phyloP scores from a whole-genome alignment of 2,113 vertebrate species.

The Mustela nigripes region DNA sequence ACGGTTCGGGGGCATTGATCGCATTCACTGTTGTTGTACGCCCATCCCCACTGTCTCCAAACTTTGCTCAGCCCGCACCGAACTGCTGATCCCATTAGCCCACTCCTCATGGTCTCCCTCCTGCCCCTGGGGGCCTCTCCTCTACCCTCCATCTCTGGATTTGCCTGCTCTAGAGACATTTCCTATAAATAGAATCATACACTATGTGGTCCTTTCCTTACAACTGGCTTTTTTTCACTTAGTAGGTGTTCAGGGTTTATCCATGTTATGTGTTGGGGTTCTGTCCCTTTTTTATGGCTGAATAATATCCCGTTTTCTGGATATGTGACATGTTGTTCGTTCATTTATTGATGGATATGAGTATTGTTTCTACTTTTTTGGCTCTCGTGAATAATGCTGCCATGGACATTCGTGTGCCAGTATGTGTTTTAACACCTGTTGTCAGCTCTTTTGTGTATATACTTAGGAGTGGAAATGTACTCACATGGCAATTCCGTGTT shows the following conservation, averaged over 20 bases:
- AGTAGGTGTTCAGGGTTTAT: not conserved
- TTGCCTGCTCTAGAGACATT: not conserved
- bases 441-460: not conserved
- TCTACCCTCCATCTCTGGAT: not conserved
- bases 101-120: not conserved
- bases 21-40: not conserved
- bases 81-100: not conserved
- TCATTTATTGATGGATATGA: not conserved
- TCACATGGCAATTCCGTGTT: not conserved
- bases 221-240: not conserved
- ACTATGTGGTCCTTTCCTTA: not conserved
- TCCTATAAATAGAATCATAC: not conserved
- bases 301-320: not conserved
- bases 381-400: not conserved
- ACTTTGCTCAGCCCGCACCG: not conserved
- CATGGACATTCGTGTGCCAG: not conserved
- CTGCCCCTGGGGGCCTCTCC: not conserved
- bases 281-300: not conserved
- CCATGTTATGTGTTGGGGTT: not conserved
- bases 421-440: not conserved
- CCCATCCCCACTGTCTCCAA: not conserved
- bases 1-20: not conserved
- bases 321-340: not conserved
- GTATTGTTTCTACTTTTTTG: not conserved
- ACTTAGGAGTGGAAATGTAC: not conserved